Evolutionary conservation across 2,113 vertebrate genomes (phyloP), one percentile per base, ranked within the genome.

Genomic region (Brachypodius melanocephalos): DNA sequence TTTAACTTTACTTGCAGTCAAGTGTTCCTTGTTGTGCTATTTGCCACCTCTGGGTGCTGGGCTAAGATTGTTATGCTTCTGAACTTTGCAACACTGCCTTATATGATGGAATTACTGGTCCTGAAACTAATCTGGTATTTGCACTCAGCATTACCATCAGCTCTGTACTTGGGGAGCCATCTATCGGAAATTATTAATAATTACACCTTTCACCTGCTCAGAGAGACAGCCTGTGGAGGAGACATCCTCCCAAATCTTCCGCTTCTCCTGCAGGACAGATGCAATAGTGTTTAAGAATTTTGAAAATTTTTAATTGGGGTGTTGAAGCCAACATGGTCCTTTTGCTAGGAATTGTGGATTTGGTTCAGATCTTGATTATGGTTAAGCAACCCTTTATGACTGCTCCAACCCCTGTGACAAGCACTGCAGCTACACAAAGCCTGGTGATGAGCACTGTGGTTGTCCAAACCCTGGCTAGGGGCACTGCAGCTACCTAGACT

Each of bases 391-490:
- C 3, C 10, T 29, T 45, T 59, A 19, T 45, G 52, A 25, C 14
- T 20, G 2, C 26, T 45, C 13, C 7, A n/a, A 12, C 3, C 10
- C 24, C 16, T n/a, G 38, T n/a, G 21, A 45, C 22, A 59, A 38
- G 14, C 17, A 26, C 52, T 51, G 62, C 36, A 51, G 26, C 9
- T 36, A 8, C 72, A 26, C 21, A 36, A 43, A 76, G 9, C 32
- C 45, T 20, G 20, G 3, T 32, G 14, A 32, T 12, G 36, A 43
- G 9, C 7, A 14, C 9, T 17, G 26, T 58, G 13, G 25, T 15
- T 57, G 14, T 6, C 22, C 34, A 42, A 57, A 74, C 10, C 6
- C 19, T 0, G 0, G 42, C 18, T 11, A 17, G 6, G 4, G 36
- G 9, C 9, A 28, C 5, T 42, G 10, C 51, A 88, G 32, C 31